These are phyloP conservation scores for Dermatemys mawii DNA, from an alignment of 2,113 vertebrate genomes.

Conservation along the genomic window DNA sequence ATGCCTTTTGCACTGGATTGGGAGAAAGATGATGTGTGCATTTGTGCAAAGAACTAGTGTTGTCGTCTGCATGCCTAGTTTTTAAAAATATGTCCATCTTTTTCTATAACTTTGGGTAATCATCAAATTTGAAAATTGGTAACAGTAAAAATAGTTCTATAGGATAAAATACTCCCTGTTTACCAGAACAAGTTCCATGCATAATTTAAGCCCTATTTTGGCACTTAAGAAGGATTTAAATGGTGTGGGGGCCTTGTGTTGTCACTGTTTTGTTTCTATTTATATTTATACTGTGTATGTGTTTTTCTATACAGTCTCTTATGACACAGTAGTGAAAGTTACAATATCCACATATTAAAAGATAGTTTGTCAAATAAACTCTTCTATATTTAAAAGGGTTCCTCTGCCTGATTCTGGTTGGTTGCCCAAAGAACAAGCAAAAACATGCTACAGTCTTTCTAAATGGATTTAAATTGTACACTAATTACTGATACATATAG, in stretches of 20 bases:
- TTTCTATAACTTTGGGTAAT: too few species aligned
- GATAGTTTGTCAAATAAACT: background rate
- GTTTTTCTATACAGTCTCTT: background rate
- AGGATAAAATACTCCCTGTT: too few species aligned
- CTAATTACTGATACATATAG: background rate
- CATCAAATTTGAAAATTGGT: too few species aligned
- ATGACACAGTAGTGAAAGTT: background rate
- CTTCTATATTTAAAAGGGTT: background rate
- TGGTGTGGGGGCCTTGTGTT: background rate
- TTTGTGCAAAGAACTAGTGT: background rate
- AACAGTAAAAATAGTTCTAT: too few species aligned
- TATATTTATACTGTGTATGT: background rate
- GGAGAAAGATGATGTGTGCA: background rate
- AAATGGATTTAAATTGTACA: background rate
- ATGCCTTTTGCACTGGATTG: constrained; percentile 22
- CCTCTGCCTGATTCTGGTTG: background rate
- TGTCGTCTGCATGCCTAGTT: too few species aligned
- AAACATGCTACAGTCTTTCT: background rate
- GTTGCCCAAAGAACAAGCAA: background rate
- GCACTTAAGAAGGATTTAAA: background rate
- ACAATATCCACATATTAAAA: background rate
- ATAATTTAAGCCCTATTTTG: background rate
- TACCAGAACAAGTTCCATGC: too few species aligned
- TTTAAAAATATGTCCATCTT: too few species aligned
- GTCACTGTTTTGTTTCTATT: background rate